Base-by-base conservation (phyloP, 2,888 invertebrate genomes). In the Hyppa rectilinea region DNA sequence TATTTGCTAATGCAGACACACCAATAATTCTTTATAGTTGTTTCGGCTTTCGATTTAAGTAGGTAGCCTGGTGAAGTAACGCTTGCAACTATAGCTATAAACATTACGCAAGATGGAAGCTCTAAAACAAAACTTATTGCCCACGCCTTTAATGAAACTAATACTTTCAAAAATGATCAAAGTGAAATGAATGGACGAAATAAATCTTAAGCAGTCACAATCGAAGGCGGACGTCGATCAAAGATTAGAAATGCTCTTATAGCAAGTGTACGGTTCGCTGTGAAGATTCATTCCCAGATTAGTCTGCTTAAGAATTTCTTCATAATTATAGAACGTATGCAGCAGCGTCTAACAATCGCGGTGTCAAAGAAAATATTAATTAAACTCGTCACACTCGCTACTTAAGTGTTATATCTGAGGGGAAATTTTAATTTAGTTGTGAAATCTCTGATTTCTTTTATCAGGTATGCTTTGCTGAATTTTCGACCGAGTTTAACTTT, bases 101-200 rank as follows among this genome's bases (percentile, higher is more conserved):
- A 86, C 55, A 82, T 89, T 88, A 83, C 84, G 83, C 82, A 86
- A 86, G 63, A 62, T 75, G 50, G 80, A 84, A 82, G 80, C 81
- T 82, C 80, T 81, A 83, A 83, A 87, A 85, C 86, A 84, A 88
- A 85, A 85, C 75, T 71, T 75, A 87, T 85, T 86, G 82, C 78
- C 79, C 70, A 78, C 80, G 81, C 80, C 82, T 88, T 83, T 82
- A 87, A 88, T 89, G 83, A 88, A 90, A 88, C 82, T 82, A 84
- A 87, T 87, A 88, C 86, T 89, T 88, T 87, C 85, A 86, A 88
- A 88, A 87, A 86, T 85, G 88, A 88, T 88, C 88, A 86, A 87
- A 88, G 87, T 87, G 83, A 85, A 86, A 84, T 85, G 81, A 80
- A 80, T 76, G 65, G 75, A 78, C 78, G 85, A 87, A 84, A 87